Evolutionary conservation across 2,113 vertebrate species (phyloP), one percentile per base, ranked within the genome.

Genomic region (crab-eating macaque (Macaca fascicularis)): DNA sequence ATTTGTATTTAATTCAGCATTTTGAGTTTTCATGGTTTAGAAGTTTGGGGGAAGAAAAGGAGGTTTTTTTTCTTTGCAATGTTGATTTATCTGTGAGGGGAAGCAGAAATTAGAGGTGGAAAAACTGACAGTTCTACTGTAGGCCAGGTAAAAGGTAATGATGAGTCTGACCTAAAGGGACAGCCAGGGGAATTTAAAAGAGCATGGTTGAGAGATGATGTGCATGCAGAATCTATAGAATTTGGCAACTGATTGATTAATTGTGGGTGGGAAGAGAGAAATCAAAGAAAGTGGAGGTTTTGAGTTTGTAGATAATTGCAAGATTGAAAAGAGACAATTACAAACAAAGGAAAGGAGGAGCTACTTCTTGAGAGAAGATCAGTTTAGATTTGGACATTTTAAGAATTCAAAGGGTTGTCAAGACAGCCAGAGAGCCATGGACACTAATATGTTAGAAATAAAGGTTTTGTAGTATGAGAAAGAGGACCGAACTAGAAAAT

Each of bases 11-110:
- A 76, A 83, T 72, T 92, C 69, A 25, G 7, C 50, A 32, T 57
- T 86, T 92, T 80, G 72, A n/a, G 69, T 95, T 97, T 93, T 88
- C 40, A 1, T 67, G 5, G 12, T 61, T 96, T 88, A 93, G 72
- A 96, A 69, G 38, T 89, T 93, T 75, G 5, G 50, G 59, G 61
- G 25, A 78, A 82, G 59, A 61, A 55, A 93, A 95, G 6, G 17
- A 64, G 45, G 52, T 32, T 64, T 6, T 76, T 90, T 74, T 81
- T 55, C 52, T 79, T 91, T 67, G 35, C 70, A 30, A 50, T 64
- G 5, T 27, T 79, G 25, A 64, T 76, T 27, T 74, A 57, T 76
- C n/a, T 70, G 25, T 82, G 80, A 90, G 23, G 45, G 48, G 22
- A 57, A 78, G 45, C 12, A 61, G 86, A 90, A 55, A 64, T 67